These are phyloP conservation scores for Heliconius aoede DNA, from an alignment of 2,888 invertebrate species.

Conservation along the genomic window DNA sequence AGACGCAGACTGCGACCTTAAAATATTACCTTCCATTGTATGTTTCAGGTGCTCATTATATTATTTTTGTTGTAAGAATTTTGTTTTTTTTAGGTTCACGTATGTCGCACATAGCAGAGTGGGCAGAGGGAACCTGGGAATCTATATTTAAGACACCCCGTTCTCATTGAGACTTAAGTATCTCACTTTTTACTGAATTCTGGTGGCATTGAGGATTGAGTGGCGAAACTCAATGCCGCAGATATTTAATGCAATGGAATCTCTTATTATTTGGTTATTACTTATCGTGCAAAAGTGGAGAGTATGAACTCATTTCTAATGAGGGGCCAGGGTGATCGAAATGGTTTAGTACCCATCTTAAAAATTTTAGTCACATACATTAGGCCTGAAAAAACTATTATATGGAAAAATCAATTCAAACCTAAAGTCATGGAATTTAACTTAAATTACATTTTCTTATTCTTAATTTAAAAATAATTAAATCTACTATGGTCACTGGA, in stretches of 20 bases:
- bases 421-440: no score
- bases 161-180: background rate
- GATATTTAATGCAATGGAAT: no score
- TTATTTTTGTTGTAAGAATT: constrained; percentile 18
- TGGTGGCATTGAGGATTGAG: no score
- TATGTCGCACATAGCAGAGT: background rate
- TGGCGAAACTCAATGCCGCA: no score
- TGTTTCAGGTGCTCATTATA: constrained; percentile 39
- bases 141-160: background rate
- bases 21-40: constrained; percentile 52
- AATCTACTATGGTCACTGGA: no score
- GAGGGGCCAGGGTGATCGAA: background rate
- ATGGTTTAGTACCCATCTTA: background rate
- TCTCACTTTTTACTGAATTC: no score
- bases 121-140: background rate
- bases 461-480: no score
- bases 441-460: no score
- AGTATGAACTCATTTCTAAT: no score
- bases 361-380: background rate
- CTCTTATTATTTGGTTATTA: no score
- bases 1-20: constrained; percentile 55
- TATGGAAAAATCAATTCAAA: no score
- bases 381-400: background rate
- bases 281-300: no score
- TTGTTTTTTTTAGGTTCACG: background rate